A percentile compares a stretch with the other conserved stretches of the same genome.
phyloP scores from a whole-genome alignment of 2,888 invertebrate species.

The Nemotelus pantherinus region DNA sequence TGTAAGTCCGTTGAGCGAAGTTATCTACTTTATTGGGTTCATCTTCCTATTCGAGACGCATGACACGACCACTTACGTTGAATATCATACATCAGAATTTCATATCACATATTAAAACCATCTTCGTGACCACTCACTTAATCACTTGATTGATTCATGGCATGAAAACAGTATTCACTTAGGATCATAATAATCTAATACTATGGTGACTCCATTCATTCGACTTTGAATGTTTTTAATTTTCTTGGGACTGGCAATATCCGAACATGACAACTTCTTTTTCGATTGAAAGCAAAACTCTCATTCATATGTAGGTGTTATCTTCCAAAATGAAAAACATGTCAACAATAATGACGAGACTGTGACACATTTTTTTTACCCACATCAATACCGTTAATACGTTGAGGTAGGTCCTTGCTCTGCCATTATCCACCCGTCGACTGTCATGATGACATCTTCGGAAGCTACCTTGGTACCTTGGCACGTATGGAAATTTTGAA shows the following conservation, averaged over 20 bases:
- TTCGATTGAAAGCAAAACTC: not conserved
- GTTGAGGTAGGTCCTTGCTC: slow-evolving; percentile 24
- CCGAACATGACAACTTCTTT: not conserved
- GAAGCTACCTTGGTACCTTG: not conserved
- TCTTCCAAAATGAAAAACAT: not conserved
- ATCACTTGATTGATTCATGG: too few species aligned
- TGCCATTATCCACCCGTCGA: slow-evolving; percentile 1
- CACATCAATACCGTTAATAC: slow-evolving; percentile 7
- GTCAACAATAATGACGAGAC: not conserved
- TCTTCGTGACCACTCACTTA: not conserved
- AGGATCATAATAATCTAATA: too few species aligned
- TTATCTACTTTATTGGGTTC: not conserved
- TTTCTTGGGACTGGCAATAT: too few species aligned
- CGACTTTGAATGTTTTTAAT: too few species aligned
- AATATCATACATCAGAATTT: not conserved
- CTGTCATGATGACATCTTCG: not conserved
- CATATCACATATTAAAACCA: not conserved
- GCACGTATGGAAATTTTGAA: slow-evolving; percentile 11
- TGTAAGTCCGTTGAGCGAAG: not conserved
- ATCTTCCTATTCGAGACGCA: not conserved
- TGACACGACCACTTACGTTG: not conserved
- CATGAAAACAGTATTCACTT: too few species aligned
- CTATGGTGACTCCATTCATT: too few species aligned
- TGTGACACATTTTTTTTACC: not conserved
- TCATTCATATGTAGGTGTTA: too few species aligned